Evolutionary conservation across 2,113 vertebrate species (phyloP), one percentile per base, ranked within the genome.

Genomic region (Myiozetetes cayanensis): DNA sequence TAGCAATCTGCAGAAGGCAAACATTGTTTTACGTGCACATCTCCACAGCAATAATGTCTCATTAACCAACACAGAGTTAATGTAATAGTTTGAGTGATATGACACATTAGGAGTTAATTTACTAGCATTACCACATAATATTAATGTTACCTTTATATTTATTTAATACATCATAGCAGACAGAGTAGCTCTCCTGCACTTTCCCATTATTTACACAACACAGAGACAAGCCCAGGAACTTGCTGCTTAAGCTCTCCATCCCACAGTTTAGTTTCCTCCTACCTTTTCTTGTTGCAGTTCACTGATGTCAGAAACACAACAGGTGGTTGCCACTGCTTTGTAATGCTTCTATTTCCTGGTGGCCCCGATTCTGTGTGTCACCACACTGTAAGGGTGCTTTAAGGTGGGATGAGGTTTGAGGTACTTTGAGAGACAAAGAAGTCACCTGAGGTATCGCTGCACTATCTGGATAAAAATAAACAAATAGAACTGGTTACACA

Each of bases 221-320:
- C 44, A 87, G n/a, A 84, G 94, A 66, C 53, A 78, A 93, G 53
- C 17, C 12, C 8, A 12, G 75, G 71, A 83, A 58, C 17, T 82
- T 41, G 14, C 35, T 74, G 22, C 37, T 67, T 46, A 37, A 87
- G 6, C 10, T 78, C 28, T 55, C 8, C 50, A 15, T n/a, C 53
- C 14, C 56, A 52, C 31, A 43, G 27, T 52, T 83, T 11, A 27
- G 9, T 75, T 76, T 80, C 27, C 56, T 77, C 67, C 81, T 89
- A 86, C 85, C 66, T 73, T 84, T 94, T 68, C 39, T 62, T 53
- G 31, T 18, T 66, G 80, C 59, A 65, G 66, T 75, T 94, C 61
- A n/a, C 33, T 39, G 76, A 70, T 52, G 33, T 78, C 66, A 90
- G 66, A 79, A 85, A 35, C 39, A 49, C 13, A 93, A 52, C 49